These are phyloP conservation scores for Myxocyprinus asiaticus DNA, from an alignment of 2,113 vertebrate genomes.

Conservation along the genomic window DNA sequence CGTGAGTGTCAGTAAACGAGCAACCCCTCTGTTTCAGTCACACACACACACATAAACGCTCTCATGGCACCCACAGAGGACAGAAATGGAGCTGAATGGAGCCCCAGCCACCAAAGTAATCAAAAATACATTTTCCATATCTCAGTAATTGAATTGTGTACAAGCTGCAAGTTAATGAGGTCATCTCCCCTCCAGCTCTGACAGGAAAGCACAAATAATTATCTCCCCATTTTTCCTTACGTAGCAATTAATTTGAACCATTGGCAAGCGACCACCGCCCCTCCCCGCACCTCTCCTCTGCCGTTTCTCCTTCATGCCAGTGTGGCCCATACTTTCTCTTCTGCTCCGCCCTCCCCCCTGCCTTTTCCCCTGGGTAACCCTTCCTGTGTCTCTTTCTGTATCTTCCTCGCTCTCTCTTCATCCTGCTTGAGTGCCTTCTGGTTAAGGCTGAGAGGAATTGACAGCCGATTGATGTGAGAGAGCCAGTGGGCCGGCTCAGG, in stretches of 20 bases:
- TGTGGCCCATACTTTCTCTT: constrained; percentile 62
- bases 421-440: constrained; percentile 76
- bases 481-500: constrained; percentile 64
- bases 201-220: constrained; percentile 94
- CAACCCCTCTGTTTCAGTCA: constrained; percentile 35
- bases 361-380: background rate
- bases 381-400: background rate
- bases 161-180: constrained; percentile 95
- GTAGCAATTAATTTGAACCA: constrained; percentile 95
- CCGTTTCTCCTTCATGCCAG: background rate
- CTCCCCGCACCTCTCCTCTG: constrained; percentile 60
- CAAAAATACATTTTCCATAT: constrained; percentile 96
- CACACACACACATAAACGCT: constrained; percentile 32
- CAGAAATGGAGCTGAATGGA: constrained; percentile 89
- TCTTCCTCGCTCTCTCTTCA: background rate
- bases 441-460: constrained; percentile 82
- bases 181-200: constrained; percentile 85
- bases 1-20: constrained; percentile 11
- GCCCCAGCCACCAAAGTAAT: constrained; percentile 85
- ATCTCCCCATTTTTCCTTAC: constrained; percentile 92
- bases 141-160: constrained; percentile 96
- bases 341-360: background rate
- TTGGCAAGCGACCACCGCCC: constrained; percentile 76
- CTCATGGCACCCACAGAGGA: constrained; percentile 32
- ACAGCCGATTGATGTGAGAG: constrained; percentile 81